These are phyloP conservation scores for Tokudaia muenninki DNA, from an alignment of 2,797 vertebrate species.

Conservation along the genomic window DNA sequence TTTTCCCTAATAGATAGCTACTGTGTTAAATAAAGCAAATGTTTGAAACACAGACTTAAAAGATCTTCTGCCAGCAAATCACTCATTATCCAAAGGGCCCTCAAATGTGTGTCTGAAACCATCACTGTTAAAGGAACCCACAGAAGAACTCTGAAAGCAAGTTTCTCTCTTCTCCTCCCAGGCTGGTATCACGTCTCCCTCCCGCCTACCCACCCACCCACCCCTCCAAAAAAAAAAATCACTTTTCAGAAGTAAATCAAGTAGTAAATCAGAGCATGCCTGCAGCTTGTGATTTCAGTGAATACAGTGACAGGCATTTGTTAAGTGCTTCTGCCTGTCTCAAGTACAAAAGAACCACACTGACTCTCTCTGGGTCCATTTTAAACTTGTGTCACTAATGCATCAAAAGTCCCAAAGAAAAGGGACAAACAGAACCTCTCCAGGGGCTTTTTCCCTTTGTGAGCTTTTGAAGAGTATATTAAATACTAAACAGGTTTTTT, in stretches of 20 bases:
- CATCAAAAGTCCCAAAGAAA: slow-evolving; percentile 62
- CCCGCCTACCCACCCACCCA: neutral
- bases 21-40: slow-evolving; percentile 39
- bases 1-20: neutral
- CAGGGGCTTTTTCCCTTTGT: slow-evolving; percentile 21
- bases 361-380: slow-evolving; percentile 15
- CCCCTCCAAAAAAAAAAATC: neutral
- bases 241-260: slow-evolving; percentile 62
- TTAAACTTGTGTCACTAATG: slow-evolving; percentile 57
- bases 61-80: slow-evolving; percentile 41
- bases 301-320: slow-evolving; percentile 3
- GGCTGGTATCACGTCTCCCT: neutral
- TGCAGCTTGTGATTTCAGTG: slow-evolving; percentile 50
- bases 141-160: neutral
- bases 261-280: slow-evolving; percentile 19
- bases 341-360: slow-evolving; percentile 48
- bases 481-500: slow-evolving; percentile 38
- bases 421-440: slow-evolving; percentile 58
- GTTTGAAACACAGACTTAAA: slow-evolving; percentile 53
- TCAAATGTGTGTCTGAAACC: neutral
- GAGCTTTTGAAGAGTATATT: slow-evolving; percentile 58
- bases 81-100: slow-evolving; percentile 28
- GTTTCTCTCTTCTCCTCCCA: slow-evolving; percentile 12
- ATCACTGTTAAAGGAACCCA: neutral
- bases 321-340: slow-evolving; percentile 36